Conservation (phyloP, 2,888 invertebrate species). For the Pilophorus perplexus region DNA sequence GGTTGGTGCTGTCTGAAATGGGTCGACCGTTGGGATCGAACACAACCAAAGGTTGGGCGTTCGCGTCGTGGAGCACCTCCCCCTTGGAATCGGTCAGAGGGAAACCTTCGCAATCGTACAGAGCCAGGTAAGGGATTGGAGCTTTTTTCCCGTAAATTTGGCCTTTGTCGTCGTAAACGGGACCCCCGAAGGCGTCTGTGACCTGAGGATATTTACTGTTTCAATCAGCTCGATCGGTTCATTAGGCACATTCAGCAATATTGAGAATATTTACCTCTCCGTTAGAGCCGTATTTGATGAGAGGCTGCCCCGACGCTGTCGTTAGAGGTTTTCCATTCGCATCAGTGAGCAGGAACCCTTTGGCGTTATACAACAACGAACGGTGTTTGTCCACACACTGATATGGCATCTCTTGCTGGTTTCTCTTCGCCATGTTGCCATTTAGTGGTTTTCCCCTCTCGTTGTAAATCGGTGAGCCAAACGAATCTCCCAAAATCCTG, state of each 20-base stretch:
- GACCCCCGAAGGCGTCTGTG: constrained; percentile 7
- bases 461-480: constrained; percentile 20
- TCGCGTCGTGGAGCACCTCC: constrained; percentile 31
- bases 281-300: neutral
- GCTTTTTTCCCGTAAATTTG: constrained; percentile 14
- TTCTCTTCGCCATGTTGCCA: neutral
- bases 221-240: too few relatives aligned
- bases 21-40: constrained; percentile 37
- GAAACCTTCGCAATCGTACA: constrained; percentile 37
- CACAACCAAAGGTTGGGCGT: constrained; percentile 9
- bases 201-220: too few relatives aligned
- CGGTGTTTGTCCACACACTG: neutral
- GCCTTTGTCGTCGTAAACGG: constrained; percentile 11
- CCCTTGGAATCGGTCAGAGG: constrained; percentile 37
- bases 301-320: neutral
- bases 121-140: neutral
- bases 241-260: too few relatives aligned
- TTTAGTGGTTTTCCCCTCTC: constrained; percentile 3
- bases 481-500: constrained; percentile 8
- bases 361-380: constrained; percentile 14
- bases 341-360: constrained; percentile 21
- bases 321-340: constrained; percentile 7
- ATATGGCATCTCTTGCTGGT: neutral
- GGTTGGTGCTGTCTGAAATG: constrained; percentile 36
- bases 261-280: too few relatives aligned